Evolutionary conservation across 2,797 vertebrate genomes (phyloP), one percentile per base, ranked within the genome.

Genomic region (Menidia menidia): DNA sequence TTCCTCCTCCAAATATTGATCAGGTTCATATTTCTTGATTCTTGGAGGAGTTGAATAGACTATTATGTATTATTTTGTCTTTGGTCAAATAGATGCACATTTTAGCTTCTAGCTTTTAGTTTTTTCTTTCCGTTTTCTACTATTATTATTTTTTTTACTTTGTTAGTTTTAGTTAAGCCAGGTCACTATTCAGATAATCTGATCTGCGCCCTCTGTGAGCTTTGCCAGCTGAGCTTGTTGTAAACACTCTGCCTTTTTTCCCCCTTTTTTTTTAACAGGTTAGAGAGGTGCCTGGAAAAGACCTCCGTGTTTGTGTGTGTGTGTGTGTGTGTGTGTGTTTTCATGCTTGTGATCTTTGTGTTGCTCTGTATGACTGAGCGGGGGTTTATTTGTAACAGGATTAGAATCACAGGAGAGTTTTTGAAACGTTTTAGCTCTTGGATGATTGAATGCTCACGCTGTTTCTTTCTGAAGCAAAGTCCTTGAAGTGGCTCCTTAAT

Each of bases 211-310:
- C 39, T 71, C 42, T 63, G 18, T 47, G 56, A 70, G 60, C 59
- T 53, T 63, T 76, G 77, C 80, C 88, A 85, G 72, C 71, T 64
- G 64, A 78, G 70, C 68, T 72, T 1, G 60, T 81, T 85, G 85
- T 84, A 86, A 89, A 86, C 82, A 87, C 75, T 42, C 75, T 72
- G 71, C 76, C 77, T 54, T 69, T 66, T 75, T 89, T 25, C 82
- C 73, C 76, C 77, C 57, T 69, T 66, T 75, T 89, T 83, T 75
- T 89, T 82, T 86, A 83, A 83, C 80, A 82, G 69, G 82, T 85
- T 77, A 82, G 64, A 57, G 58, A 62, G 55, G 71, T 73, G 83
- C 80, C 87, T 83, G 54, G 61, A 75, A 77, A 68, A 60, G 66
- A 82, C 68, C 62, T 54, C 73, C 60, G 68, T 8, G 18, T 18